phyloP scores from a whole-genome alignment of 2,113 vertebrate genomes.

The Petrocephalus microphthalmus region DNA sequence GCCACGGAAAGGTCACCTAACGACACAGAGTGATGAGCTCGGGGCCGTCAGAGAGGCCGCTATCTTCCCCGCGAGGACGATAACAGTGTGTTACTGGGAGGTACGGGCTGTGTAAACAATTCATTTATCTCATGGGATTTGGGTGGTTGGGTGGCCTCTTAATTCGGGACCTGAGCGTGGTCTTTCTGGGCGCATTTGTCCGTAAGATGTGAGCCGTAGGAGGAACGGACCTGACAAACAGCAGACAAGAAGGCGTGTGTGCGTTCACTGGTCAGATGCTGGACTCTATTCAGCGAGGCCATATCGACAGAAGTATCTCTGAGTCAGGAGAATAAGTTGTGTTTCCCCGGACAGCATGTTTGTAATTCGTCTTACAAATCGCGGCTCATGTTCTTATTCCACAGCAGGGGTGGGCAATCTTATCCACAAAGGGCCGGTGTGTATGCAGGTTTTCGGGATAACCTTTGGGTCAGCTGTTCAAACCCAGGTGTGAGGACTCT shows the following conservation, averaged over 20 bases:
- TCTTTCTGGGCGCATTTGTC: not conserved
- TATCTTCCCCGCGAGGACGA: not conserved
- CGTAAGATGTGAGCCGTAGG: not conserved
- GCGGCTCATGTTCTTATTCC: not conserved
- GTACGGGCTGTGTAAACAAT: not conserved
- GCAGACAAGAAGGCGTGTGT: not conserved
- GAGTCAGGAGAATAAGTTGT: not conserved
- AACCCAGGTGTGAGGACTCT: too few relatives aligned
- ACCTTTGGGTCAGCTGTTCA: too few relatives aligned
- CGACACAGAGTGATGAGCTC: constrained; percentile 9
- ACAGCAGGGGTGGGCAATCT: not conserved
- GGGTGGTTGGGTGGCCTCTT: not conserved
- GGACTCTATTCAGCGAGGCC: not conserved
- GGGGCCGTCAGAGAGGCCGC: not conserved
- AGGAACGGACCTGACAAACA: not conserved
- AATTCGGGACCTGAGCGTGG: not conserved
- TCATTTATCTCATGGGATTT: constrained; percentile 12
- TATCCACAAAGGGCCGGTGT: too few relatives aligned
- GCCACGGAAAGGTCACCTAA: constrained; percentile 15
- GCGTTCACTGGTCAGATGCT: not conserved
- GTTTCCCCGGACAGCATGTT: not conserved
- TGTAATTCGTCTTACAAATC: not conserved
- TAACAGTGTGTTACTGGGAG: not conserved
- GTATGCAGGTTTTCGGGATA: too few relatives aligned
- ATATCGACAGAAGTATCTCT: not conserved